Base-by-base conservation (phyloP, 37 sponge, comb jelly and placozoan genomes). In the Beroe forskalii region DNA sequence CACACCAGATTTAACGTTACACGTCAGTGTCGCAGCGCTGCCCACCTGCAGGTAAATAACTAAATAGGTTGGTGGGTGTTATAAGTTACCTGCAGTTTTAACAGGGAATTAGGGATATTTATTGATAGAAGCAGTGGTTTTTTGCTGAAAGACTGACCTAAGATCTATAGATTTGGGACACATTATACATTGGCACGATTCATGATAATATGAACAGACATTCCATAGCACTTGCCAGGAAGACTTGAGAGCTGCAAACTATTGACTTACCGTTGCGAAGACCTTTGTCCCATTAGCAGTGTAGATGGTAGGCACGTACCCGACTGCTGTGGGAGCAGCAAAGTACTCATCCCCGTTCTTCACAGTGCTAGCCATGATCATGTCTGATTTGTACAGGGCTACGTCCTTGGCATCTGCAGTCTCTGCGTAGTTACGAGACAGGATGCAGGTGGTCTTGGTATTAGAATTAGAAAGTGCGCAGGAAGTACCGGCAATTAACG, bases 281-380 rank as follows among this genome's bases (percentile, higher is more conserved):
- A 27, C 86, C 17, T 44, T 27, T 28, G 86, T 80, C n/a, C 86
- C 86, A 37, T 80, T 80, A 6, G 43, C n/a, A 20, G 86, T 80
- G 0, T 80, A 37, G 24, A 80, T 80, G 12, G 55, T 80, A 25
- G 86, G 86, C 55, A 80, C n/a, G 31, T 80, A 80, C 24, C 38
- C 86, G 4, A 44, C 86, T 19, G 14, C 40, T 22, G 86, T 28
- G 1, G 86, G 86, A 9, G 55, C 43, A 24, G 86, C 24, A 23
- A 44, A 80, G 86, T 44, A 42, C 39, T 69, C 38, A 9, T 9
- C 72, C 19, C 37, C 38, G 19, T 17, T 32, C 39, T 32, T 9
- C 3, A 17, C 72, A 6, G 72, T 69, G 19, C 72, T 69, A 1
- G 72, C 27, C 32, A 32, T 32, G 1, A 69, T 36, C 72, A 69